A percentile compares a stretch with the other conserved stretches of the same genome.
These are phyloP conservation scores for Montipora efflorescens DNA, from an alignment of 64 coral and sea anemone species.

Conservation along the genomic window DNA sequence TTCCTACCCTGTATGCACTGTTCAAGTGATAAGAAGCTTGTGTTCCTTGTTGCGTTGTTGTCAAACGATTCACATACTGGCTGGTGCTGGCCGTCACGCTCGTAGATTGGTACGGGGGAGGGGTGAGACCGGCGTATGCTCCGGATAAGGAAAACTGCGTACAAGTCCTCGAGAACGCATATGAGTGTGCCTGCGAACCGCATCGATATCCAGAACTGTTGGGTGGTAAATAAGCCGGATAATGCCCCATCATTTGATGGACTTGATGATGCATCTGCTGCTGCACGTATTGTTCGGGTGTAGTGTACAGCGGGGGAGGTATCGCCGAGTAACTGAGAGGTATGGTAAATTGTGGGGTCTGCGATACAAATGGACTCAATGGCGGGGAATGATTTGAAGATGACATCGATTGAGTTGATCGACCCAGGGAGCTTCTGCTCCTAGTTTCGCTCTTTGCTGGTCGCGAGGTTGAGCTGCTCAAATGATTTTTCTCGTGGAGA, in stretches of 20 bases:
- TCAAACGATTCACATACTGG: constrained; percentile 65
- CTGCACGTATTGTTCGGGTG: constrained; percentile 94
- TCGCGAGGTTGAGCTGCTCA: constrained; percentile 46
- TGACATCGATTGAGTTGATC: constrained; percentile 19
- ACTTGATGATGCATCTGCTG: constrained; percentile 97
- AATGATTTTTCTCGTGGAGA: constrained; percentile 86
- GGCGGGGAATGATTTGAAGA: constrained; percentile 40
- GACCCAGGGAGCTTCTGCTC: constrained; percentile 66
- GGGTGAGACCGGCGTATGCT: constrained; percentile 32
- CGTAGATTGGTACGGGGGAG: constrained; percentile 40
- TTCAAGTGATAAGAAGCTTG: constrained; percentile 82
- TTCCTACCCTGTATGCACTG: constrained; percentile 93
- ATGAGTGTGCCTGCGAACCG: constrained; percentile 62
- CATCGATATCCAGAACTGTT: constrained; percentile 32
- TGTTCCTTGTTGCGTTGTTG: constrained; percentile 33
- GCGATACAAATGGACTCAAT: constrained; percentile 31
- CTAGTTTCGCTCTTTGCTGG: constrained; percentile 77
- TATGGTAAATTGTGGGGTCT: constrained; percentile 31
- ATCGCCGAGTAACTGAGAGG: constrained; percentile 59
- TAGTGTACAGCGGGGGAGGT: constrained; percentile 79
- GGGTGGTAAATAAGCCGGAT: constrained; percentile 54
- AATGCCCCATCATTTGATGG: constrained; percentile 91
- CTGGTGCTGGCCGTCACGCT: constrained; percentile 12
- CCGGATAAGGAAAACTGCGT: constrained; percentile 42
- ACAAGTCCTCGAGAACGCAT: constrained; percentile 56